Evolutionary conservation across 2,888 invertebrate genomes (phyloP).

Genomic region (Rhynchonema sp.): DNA sequence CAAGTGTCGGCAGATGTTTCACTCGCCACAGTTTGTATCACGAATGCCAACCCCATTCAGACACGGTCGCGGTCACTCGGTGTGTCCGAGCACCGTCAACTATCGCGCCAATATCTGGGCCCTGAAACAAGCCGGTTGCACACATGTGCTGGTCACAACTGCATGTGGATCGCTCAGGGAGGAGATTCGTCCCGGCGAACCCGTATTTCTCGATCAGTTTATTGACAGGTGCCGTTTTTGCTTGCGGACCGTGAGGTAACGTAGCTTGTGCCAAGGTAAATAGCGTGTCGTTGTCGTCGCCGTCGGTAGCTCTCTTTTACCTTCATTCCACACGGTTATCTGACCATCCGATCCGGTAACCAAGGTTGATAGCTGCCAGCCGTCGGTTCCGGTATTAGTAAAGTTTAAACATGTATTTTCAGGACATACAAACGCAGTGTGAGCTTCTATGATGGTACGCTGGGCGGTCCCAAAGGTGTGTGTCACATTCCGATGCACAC

Average conservation of each 20-base stretch:
- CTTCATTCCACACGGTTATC: too few species aligned
- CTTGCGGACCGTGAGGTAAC: background rate
- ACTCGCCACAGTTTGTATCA: background rate
- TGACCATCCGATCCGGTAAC: too few species aligned
- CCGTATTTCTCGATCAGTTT: slow-evolving; percentile 10
- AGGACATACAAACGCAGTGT: background rate
- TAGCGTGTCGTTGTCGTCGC: too few species aligned
- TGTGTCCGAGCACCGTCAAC: slow-evolving; percentile 71
- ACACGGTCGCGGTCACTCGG: slow-evolving; percentile 45
- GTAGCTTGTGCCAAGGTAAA: too few species aligned
- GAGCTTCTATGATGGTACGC: slow-evolving; percentile 58
- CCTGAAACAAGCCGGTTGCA: slow-evolving; percentile 59
- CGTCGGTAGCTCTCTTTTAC: too few species aligned
- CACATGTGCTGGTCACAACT: slow-evolving; percentile 74
- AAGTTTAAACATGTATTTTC: too few species aligned
- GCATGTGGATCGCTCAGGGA: slow-evolving; percentile 66
- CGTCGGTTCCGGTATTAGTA: too few species aligned
- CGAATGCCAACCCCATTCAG: slow-evolving; percentile 32
- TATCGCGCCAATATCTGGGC: slow-evolving; percentile 94
- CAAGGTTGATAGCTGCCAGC: too few species aligned
- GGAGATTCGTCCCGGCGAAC: background rate
- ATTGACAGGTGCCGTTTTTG: background rate
- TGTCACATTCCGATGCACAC: slow-evolving; percentile 82
- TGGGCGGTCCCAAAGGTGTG: slow-evolving; percentile 49
- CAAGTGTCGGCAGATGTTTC: too few species aligned